Base-by-base conservation (phyloP, 2,888 invertebrate species). In the Ormia ochracea region DNA sequence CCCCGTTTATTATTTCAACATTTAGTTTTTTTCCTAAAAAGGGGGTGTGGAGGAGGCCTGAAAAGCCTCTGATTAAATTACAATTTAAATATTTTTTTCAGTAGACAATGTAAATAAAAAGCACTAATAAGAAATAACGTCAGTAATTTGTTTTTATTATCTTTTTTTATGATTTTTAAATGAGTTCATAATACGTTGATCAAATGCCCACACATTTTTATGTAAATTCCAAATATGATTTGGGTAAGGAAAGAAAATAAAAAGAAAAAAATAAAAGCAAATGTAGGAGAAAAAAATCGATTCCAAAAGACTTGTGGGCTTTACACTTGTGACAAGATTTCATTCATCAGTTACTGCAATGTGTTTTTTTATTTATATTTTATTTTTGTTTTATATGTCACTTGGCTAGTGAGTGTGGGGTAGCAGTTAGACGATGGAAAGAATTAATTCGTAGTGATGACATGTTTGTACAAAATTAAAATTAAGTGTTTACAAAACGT, bases 271-370 rank as follows among this genome's bases (percentile, higher is more conserved):
- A 33, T 48, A n/a, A 54, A 33, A 45, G n/a, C n/a, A 7, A 45
- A 54, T n/a, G 3, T 45, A 52, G n/a, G 26, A 28, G 14, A 63
- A 59, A 70, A 66, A 61, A 61, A 52, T 65, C 48, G 63, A 23
- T 74, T 58, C 66, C 48, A 50, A 61, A 70, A 52, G 36, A 43
- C 41, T 65, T 66, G 73, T 78, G 78, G 74, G 74, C 36, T 69
- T 63, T 70, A 69, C 74, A 79, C 78, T 79, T 79, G 78, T 52
- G 78, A 69, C 74, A 69, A 70, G 69, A 74, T 79, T 79, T 79
- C 78, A 74, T 79, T 78, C 73, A 78, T 69, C 69, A 69, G 45
- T 77, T 69, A 52, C 61, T 43, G 38, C 50, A 54, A 61, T n/a
- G n/a, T n/a, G n/a, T n/a, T 10, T 56, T 56, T 28, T 38, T 48